Conservation (phyloP, 2,113 vertebrate genomes). For the Oxyruncus cristatus region DNA sequence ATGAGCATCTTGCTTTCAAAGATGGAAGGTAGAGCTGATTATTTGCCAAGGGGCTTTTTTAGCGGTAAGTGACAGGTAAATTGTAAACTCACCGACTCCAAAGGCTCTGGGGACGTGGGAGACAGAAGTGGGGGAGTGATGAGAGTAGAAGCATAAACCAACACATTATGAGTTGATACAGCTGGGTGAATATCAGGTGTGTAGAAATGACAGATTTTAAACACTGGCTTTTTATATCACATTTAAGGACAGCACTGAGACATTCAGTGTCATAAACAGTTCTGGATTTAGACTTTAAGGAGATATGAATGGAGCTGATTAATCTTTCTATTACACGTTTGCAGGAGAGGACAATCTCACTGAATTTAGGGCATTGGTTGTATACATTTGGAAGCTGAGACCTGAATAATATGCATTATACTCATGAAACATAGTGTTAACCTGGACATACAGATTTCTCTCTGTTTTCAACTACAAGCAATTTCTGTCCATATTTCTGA, state of each 20-base stretch:
- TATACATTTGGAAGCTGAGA: background rate
- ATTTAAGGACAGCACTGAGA: background rate
- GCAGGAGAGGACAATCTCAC: background rate
- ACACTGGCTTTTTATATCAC: background rate
- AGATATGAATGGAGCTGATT: background rate
- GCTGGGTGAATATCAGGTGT: background rate
- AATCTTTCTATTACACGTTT: background rate
- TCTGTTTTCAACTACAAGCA: background rate
- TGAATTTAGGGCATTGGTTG: background rate
- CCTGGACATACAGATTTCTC: background rate
- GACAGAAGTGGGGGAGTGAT: fast-evolving
- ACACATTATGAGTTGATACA: fast-evolving
- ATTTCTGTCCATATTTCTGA: background rate
- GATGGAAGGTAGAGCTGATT: background rate
- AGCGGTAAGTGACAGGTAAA: background rate
- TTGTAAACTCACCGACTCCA: fast-evolving
- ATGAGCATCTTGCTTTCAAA: background rate
- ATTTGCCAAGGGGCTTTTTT: background rate
- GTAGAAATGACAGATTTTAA: background rate
- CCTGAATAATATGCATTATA: background rate
- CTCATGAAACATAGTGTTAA: background rate
- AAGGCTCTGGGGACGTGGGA: fast-evolving
- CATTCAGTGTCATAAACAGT: background rate
- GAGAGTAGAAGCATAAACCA: background rate
- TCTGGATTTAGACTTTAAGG: background rate